These are phyloP conservation scores for Epizoanthus scotinus DNA, from an alignment of 92 coral and sea anemone genomes.

Conservation along the genomic window DNA sequence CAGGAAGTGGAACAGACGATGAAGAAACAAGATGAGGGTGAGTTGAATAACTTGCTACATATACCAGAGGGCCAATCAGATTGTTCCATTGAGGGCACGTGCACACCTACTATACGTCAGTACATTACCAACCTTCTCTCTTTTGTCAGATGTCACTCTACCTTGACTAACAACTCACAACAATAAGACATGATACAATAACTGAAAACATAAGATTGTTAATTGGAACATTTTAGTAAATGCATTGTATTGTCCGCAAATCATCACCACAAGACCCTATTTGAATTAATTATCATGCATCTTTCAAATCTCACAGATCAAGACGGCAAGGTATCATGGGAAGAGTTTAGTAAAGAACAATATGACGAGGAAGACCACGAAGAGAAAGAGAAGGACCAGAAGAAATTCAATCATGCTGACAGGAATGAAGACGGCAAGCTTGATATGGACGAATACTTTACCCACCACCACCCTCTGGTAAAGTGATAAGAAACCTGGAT, in stretches of 20 bases:
- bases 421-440: slow-evolving; percentile 76
- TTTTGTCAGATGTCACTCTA: no score
- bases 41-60: slow-evolving; percentile 1
- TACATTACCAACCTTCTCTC: no score
- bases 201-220: no score
- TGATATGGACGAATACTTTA: slow-evolving; percentile 67
- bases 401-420: slow-evolving; percentile 80
- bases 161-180: no score
- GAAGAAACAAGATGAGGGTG: slow-evolving; percentile 77
- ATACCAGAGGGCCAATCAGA: background rate
- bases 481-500: background rate
- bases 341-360: slow-evolving; percentile 81
- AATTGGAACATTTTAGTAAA: no score
- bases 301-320: slow-evolving; percentile 51
- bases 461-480: slow-evolving; percentile 84
- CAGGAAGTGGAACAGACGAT: slow-evolving; percentile 70
- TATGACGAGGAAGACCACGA: slow-evolving; percentile 76
- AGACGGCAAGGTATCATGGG: slow-evolving; percentile 91
- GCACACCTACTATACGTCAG: no score
- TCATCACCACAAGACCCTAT: no score
- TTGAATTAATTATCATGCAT: no score
- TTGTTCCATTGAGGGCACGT: no score
- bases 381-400: slow-evolving; percentile 75
- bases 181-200: no score
- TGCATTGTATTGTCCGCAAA: no score